Evolutionary conservation across 2,113 vertebrate genomes (phyloP).

Genomic region (Chlorocebus sabaeus): DNA sequence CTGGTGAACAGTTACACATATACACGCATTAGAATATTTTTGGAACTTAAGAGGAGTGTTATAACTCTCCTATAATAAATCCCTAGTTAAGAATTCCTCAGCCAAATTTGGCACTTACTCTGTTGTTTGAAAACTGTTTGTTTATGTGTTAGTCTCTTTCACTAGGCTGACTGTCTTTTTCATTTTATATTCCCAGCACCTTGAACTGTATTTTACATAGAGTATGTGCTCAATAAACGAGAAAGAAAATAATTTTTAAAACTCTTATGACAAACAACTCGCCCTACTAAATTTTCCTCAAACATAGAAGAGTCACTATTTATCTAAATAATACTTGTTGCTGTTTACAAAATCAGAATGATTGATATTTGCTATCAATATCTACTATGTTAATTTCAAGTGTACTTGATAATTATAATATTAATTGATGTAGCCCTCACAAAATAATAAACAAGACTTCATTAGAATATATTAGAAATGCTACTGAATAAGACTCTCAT

Average conservation of each 20-base stretch:
- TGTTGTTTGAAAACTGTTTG: not conserved
- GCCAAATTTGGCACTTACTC: not conserved
- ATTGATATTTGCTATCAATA: conserved; percentile 23
- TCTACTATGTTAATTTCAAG: not conserved
- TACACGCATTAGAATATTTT: not conserved
- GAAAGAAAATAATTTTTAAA: not conserved
- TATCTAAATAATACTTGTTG: not conserved
- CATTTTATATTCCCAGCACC: not conserved
- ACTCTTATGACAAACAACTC: not conserved
- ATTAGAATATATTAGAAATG: not conserved
- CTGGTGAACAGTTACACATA: not conserved
- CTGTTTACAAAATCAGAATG: not conserved
- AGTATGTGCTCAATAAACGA: not conserved
- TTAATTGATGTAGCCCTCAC: not conserved
- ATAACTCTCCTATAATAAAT: not conserved
- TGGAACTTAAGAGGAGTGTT: not conserved
- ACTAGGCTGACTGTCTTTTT: not conserved
- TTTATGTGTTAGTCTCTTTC: not conserved
- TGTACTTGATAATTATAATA: not conserved
- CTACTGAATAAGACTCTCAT: not conserved
- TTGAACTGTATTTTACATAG: not conserved
- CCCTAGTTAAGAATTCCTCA: not conserved
- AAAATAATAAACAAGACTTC: conserved; percentile 2
- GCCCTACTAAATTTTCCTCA: not conserved
- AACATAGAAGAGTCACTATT: not conserved